These are phyloP conservation scores for Porites evermanni DNA, from an alignment of 92 coral and sea anemone species.

Conservation along the genomic window DNA sequence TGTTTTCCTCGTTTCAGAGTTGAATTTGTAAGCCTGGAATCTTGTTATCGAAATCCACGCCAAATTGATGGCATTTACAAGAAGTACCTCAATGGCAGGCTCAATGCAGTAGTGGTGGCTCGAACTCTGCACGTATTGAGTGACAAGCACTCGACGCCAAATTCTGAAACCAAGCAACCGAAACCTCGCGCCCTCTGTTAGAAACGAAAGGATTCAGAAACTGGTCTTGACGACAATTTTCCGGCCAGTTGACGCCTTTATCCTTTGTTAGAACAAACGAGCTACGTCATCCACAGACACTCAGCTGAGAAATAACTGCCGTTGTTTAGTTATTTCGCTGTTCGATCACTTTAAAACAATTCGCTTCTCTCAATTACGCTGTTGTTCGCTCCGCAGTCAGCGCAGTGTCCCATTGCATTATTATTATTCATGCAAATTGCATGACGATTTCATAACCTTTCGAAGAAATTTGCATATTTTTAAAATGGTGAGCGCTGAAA, in stretches of 20 bases:
- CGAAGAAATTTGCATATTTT: constrained; percentile 34
- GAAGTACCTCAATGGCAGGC: background rate
- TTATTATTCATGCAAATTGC: constrained; percentile 32
- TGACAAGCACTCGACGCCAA: constrained; percentile 31
- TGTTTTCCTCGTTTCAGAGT: constrained; percentile 18
- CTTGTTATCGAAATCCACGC: constrained; percentile 21
- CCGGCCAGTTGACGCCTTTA: background rate
- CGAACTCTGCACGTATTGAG: constrained; percentile 1
- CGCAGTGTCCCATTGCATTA: background rate
- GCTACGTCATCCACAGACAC: constrained; percentile 5
- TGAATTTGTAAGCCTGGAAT: constrained; percentile 23
- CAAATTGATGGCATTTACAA: constrained; percentile 29
- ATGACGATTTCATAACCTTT: constrained; percentile 17
- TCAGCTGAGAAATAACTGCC: background rate
- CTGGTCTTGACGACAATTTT: background rate
- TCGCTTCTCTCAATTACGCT: constrained; percentile 23
- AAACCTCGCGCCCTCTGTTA: constrained; percentile 4
- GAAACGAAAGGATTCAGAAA: background rate
- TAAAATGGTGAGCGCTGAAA: background rate
- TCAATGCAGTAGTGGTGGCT: constrained; percentile 10
- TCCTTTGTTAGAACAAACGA: background rate
- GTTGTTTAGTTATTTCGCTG: constrained; percentile 42
- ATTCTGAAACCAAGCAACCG: constrained; percentile 53
- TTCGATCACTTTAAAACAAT: constrained; percentile 32
- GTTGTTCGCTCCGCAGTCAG: constrained; percentile 24